These are phyloP conservation scores for Palythoa caribaeorum DNA, from an alignment of 92 coral and sea anemone genomes.

Conservation along the genomic window DNA sequence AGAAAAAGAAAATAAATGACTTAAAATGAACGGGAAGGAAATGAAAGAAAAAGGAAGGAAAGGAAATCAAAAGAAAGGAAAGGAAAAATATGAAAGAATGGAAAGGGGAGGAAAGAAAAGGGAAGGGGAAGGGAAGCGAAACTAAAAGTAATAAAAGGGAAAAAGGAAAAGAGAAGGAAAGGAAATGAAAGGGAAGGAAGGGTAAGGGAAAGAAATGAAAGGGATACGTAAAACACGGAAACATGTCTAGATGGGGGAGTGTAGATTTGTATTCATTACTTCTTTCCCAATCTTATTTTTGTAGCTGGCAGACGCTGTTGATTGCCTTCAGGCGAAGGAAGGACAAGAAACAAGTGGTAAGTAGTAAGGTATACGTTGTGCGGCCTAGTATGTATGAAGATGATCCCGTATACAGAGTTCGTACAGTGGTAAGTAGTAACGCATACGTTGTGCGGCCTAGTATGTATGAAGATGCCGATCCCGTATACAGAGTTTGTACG, in stretches of 20 bases:
- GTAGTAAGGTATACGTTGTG: neutral
- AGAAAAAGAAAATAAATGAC: too few relatives aligned
- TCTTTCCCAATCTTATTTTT: neutral
- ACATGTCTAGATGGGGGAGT: neutral
- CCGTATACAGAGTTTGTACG: neutral
- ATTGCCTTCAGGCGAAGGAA: conserved; percentile 23
- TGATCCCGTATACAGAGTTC: neutral
- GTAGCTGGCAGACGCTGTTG: conserved; percentile 31
- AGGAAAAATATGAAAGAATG: neutral
- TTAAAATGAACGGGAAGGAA: too few relatives aligned
- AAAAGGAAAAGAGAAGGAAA: neutral
- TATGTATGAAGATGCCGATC: neutral
- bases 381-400: neutral
- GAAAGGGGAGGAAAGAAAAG: too few relatives aligned
- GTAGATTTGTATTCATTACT: neutral
- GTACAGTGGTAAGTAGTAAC: too few relatives aligned
- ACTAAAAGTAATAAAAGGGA: neutral
- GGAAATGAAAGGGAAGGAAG: too few relatives aligned
- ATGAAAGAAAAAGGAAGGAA: too few relatives aligned
- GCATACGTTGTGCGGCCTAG: too few relatives aligned
- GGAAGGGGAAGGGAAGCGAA: too few relatives aligned
- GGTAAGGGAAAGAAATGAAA: too few relatives aligned
- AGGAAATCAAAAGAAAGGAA: too few relatives aligned
- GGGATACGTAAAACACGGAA: too few relatives aligned
- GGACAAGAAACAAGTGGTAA: conserved; percentile 1